phyloP scores from a whole-genome alignment of 2,113 vertebrate species.

The Cardinalis cardinalis region DNA sequence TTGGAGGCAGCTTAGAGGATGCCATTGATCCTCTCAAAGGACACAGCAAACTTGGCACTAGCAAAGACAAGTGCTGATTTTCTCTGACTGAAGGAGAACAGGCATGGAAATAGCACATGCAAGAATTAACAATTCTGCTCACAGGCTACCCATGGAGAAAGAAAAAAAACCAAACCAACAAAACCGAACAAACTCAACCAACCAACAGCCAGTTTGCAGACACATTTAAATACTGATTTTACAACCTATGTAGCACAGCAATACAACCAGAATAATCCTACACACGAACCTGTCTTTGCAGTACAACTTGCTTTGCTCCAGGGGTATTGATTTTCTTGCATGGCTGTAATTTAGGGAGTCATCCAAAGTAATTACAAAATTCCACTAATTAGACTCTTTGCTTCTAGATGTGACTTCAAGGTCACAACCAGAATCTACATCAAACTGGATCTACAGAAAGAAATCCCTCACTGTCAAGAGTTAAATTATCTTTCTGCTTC shows the following conservation, averaged over 20 bases:
- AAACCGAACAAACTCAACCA: neutral
- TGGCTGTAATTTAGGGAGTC: neutral
- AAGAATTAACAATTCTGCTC: neutral
- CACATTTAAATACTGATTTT: neutral
- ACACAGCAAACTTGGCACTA: neutral
- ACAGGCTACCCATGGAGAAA: neutral
- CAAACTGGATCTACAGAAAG: neutral
- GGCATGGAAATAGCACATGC: accelerated
- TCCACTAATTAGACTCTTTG: neutral
- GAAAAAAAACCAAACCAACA: neutral
- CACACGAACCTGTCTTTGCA: neutral
- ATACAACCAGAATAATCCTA: neutral
- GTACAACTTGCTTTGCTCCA: neutral
- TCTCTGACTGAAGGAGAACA: neutral
- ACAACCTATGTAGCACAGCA: neutral
- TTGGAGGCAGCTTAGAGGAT: neutral
- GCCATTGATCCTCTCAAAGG: neutral
- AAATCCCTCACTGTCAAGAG: neutral
- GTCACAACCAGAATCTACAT: neutral
- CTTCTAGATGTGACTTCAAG: conserved; percentile 20
- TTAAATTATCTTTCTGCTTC: conserved; percentile 12
- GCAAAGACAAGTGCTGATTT: neutral
- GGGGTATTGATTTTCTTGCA: neutral
- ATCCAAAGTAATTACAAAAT: neutral
- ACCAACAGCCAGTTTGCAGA: neutral